Evolutionary conservation across 2,888 invertebrate species (phyloP).

Genomic region (Arrhopalites spinosus): DNA sequence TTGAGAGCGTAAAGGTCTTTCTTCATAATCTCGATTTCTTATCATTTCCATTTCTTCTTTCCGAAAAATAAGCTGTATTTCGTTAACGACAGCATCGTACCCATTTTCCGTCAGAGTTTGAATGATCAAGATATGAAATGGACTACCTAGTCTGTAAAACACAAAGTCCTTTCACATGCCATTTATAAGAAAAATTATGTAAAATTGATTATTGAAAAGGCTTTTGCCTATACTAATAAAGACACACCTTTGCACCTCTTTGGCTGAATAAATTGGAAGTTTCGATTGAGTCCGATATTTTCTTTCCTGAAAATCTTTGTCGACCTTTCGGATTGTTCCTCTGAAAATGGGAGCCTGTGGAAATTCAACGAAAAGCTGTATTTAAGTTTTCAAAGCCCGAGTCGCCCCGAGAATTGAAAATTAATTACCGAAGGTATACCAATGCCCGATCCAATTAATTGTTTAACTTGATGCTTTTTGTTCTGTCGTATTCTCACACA

Average conservation of each 20-base stretch:
- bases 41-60: slow-evolving; percentile 39
- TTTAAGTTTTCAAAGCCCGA: no score
- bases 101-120: slow-evolving; percentile 14
- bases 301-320: slow-evolving; percentile 16
- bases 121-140: slow-evolving; percentile 11
- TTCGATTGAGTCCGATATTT: neutral
- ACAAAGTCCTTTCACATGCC: neutral
- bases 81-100: slow-evolving; percentile 42
- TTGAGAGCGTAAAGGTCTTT: slow-evolving; percentile 19
- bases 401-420: no score
- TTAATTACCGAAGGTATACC: no score
- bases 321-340: neutral
- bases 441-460: no score
- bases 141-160: neutral
- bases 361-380: no score
- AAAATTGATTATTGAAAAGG: no score
- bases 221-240: neutral
- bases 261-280: slow-evolving; percentile 1
- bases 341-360: neutral
- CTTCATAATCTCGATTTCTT: neutral
- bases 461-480: no score
- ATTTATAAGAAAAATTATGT: neutral
- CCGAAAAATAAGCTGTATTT: slow-evolving; percentile 43
- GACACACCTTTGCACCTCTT: slow-evolving; percentile 17
- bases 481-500: no score